Evolutionary conservation across 2,113 vertebrate species (phyloP).

Genomic region (Aptenodytes patagonicus): DNA sequence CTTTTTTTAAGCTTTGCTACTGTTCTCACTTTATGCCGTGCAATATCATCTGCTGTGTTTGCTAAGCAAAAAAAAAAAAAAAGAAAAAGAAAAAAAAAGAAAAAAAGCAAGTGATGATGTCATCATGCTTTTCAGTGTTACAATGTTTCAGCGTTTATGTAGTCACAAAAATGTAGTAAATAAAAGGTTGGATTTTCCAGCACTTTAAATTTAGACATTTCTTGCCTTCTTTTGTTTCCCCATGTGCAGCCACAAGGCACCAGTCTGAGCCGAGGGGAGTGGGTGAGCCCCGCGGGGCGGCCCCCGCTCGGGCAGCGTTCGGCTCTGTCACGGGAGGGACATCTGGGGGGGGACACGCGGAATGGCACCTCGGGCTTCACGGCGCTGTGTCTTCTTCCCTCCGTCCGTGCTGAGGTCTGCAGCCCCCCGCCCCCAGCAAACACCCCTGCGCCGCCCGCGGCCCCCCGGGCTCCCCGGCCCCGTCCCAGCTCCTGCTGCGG

Average conservation of each 20-base stretch:
- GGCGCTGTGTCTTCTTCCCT: not conserved
- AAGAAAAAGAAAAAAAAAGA: constrained; percentile 52
- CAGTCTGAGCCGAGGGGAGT: not conserved
- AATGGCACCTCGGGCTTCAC: not conserved
- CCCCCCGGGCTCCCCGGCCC: not conserved
- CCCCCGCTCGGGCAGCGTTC: not conserved
- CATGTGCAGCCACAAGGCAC: not conserved
- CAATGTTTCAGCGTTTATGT: constrained; percentile 98
- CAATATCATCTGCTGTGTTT: constrained; percentile 99
- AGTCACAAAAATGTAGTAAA: constrained; percentile 97
- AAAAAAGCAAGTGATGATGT: constrained; percentile 89
- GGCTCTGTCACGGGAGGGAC: not conserved
- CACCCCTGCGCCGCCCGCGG: fast-evolving
- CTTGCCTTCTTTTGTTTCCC: constrained; percentile 68
- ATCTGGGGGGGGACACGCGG: fast-evolving
- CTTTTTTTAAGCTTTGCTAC: constrained; percentile 83
- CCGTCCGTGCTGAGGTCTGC: fast-evolving
- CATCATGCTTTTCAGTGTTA: constrained; percentile 98
- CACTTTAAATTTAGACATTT: constrained; percentile 84
- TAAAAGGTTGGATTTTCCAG: constrained; percentile 98
- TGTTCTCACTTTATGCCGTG: constrained; percentile 93
- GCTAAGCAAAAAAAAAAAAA: constrained; percentile 87
- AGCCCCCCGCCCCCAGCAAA: not conserved
- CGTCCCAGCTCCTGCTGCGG: fast-evolving
- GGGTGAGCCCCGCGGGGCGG: not conserved